A percentile compares a stretch with the other conserved stretches of the same genome.
Conservation (phyloP, 2,888 invertebrate species). For the Odiellus spinosus region DNA sequence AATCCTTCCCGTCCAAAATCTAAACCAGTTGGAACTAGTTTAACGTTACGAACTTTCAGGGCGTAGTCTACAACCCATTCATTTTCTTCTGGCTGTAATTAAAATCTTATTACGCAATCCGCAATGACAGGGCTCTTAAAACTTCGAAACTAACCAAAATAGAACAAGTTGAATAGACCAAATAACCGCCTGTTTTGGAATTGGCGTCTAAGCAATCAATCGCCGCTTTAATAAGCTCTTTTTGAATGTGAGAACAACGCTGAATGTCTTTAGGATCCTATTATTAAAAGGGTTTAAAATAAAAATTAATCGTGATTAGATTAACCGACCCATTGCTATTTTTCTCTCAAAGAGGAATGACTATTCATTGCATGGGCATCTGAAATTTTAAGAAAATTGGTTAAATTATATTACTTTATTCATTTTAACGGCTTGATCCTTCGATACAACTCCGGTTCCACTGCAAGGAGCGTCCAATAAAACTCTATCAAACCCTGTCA, state of each 20-base stretch:
- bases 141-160: slow-evolving; percentile 43
- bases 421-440: slow-evolving; percentile 91
- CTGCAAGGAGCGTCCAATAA: slow-evolving; percentile 95
- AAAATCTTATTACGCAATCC: slow-evolving; percentile 3
- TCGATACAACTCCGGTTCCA: slow-evolving; percentile 93
- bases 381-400: background rate
- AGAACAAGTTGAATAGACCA: slow-evolving; percentile 98
- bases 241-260: slow-evolving; percentile 78
- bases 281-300: too few species aligned
- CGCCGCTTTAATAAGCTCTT: slow-evolving; percentile 81
- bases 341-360: too few species aligned
- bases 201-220: slow-evolving; percentile 89
- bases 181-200: slow-evolving; percentile 77
- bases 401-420: slow-evolving; percentile 40
- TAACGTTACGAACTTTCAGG: slow-evolving; percentile 71
- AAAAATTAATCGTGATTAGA: too few species aligned
- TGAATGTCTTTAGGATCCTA: slow-evolving; percentile 69
- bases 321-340: too few species aligned
- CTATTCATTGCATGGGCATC: slow-evolving; percentile 1
- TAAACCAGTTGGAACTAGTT: slow-evolving; percentile 78
- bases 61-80: slow-evolving; percentile 95
- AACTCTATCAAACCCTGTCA: slow-evolving; percentile 87
- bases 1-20: slow-evolving; percentile 94
- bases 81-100: slow-evolving; percentile 78
- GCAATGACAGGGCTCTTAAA: background rate